These are phyloP conservation scores for Tinamus major DNA, from an alignment of 2,797 vertebrate species.

Conservation along the genomic window DNA sequence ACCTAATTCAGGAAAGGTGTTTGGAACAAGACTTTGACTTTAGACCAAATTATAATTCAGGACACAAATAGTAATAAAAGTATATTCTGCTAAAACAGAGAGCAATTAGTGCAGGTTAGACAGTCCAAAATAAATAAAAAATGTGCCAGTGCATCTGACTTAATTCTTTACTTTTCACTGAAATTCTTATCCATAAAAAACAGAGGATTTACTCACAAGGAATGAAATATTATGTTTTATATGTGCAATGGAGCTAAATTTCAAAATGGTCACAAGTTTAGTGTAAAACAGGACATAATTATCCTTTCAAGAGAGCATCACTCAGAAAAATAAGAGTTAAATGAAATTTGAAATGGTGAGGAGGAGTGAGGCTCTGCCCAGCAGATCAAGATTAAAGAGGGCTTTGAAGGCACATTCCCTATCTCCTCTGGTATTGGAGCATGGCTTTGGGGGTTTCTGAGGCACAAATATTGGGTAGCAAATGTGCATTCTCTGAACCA, in stretches of 20 bases:
- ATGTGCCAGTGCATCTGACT: not conserved
- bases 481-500: not conserved
- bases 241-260: not conserved
- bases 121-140: not conserved
- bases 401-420: not conserved
- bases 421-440: not conserved
- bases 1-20: constrained; percentile 75
- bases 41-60: not conserved
- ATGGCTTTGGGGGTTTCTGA: not conserved
- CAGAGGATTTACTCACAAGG: not conserved
- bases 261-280: not conserved
- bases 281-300: not conserved
- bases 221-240: not conserved
- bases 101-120: not conserved
- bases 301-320: not conserved
- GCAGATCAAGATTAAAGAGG: not conserved
- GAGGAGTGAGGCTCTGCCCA: not conserved
- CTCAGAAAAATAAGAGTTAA: not conserved
- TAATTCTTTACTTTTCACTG: not conserved
- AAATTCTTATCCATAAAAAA: not conserved
- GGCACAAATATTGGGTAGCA: not conserved
- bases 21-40: constrained; percentile 38
- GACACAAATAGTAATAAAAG: not conserved
- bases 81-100: not conserved
- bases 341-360: not conserved